Evolutionary conservation across 2,797 vertebrate species (phyloP), one percentile per base, ranked within the genome.

Genomic region (Tapera naevia): DNA sequence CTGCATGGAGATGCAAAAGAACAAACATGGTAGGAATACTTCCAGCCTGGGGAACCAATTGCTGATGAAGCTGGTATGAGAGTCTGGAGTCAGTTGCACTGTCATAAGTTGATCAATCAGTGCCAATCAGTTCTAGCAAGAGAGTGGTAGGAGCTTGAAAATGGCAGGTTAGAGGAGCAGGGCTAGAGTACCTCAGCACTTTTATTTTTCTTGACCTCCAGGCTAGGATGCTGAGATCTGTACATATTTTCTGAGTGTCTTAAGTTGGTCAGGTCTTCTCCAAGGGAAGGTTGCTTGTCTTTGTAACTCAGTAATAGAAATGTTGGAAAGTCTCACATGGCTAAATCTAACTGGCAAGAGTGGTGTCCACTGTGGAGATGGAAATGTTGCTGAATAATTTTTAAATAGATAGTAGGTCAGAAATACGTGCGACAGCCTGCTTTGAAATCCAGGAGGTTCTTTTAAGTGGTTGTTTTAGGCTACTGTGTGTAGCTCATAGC

Each of bases 1-100:
- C 95, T 99, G 99, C 95, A 83, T 98, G 97, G 99, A 99, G 97
- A 98, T 99, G 98, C 99, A 99, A 88, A 99, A 99, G 97, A 98
- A 98, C 97, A 99, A 98, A 94, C 98, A 98, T 0, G 98, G 99
- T 99, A 96, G 80, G 97, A 64, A 9, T 10, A 1, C 60, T 17
- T 7, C 16, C 57, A 80, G 43, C 48, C 32, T 24, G 56, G 78
- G 56, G 30, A 54, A 72, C 57, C 54, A 83, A 7, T 78, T 0
- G 1, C 27, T 60, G 27, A 27, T 39, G 43, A 53, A 80, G 37
- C 37, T 86, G 66, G 8, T 45, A 5, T 10, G 22, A 51, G 32
- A 81, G 25, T 22, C 54, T 79, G 60, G 58, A 88, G 73, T n/a
- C n/a, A n/a, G n/a, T n/a, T n/a, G n/a, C n/a, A n/a, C n/a, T n/a